Base-by-base conservation (phyloP, 2,113 vertebrate species). In the Antechinus stuartii region DNA sequence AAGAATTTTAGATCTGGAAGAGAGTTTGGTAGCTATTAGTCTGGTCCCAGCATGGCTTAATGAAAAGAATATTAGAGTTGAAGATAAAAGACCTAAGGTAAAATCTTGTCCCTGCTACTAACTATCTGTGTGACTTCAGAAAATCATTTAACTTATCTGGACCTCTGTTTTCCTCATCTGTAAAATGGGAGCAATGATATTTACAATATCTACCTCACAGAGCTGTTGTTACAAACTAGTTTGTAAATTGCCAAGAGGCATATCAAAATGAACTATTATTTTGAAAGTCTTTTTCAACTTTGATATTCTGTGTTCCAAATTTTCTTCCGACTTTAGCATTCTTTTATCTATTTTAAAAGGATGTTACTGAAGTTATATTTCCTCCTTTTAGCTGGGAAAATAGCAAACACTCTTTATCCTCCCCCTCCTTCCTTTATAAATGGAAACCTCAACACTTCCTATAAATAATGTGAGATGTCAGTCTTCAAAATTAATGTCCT, bases 381-480 rank as follows among this genome's bases (percentile, higher is more conserved):
- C 16, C 68, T 84, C 19, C n/a, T 23, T 84, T 84, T 84, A n/a
- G 19, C 16, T 84, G 19, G 68, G n/a, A 84, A 84, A 84, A 84
- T 84, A 84, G 68, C 16, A 84, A 22, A 19, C 42, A 42, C 19
- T 84, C n/a, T 84, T 84, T 84, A 84, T 84, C n/a, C 35, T 84
- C n/a, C n/a, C 35, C 30, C 68, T 84, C n/a, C n/a, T 84, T 19
- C 16, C 68, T 42, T 84, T 42, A 84, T 84, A 84, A 84, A 84
- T 84, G 68, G 68, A 84, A 84, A 84, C 16, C n/a, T 84, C 68
- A 84, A 84, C n/a, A 84, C 68, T 84, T 84, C n/a, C 68, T 84
- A 22, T 84, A 84, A 84, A 84, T 42, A 42, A 84, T n/a, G 35
- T 76, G 30, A 76, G 35, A 6, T 76, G 61, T 76, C 35, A 76